Evolutionary conservation across 2,888 invertebrate genomes (phyloP), one percentile per base, ranked within the genome.

Genomic region (Amaurobius ferox): DNA sequence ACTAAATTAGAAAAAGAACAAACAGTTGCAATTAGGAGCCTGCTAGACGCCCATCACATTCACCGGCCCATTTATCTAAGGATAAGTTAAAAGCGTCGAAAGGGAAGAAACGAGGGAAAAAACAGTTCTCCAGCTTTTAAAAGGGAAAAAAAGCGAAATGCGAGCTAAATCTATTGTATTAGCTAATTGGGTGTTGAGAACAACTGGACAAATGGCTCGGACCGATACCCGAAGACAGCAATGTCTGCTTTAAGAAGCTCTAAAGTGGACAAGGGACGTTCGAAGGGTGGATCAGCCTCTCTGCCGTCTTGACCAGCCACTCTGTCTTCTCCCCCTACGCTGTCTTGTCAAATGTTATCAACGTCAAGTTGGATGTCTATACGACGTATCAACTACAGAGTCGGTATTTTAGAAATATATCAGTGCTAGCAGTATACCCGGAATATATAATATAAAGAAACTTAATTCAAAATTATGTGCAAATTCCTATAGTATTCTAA

Each of bases 121-220:
- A 30, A 72, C 62, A 32, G 16, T 30, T 9, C 19, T 44, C 39
- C 79, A 16, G 44, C 44, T 48, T 66, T 66, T 72, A 81, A 79
- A 71, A 70, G 44, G 48, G n/a, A 40, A 23, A 62, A 61, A 72
- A 64, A 79, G 62, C 70, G 79, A 66, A 80, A 80, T 73, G 67
- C 70, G 77, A 66, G 61, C 76, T 71, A 62, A 85, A 77, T 85
- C 83, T 85, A 85, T 85, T 85, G 83, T 85, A 77, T 85, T 85
- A 85, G 83, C 78, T 85, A 85, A 85, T 85, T 85, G 83, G 77
- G 77, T 85, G 64, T 72, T 85, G 83, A 85, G 55, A 71, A 23
- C 26, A 61, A 26, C 40, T 35, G 55, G 77, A 85, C 77, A 77
- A 85, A 77, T 77, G 77, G 72, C 72, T 67, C 32, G 55, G 55